Percentiles rank a stretch among this genome's conserved stretches.
Evolutionary conservation across 2,797 vertebrate species (phyloP).

Genomic region (Stomatorhinus walkeri): DNA sequence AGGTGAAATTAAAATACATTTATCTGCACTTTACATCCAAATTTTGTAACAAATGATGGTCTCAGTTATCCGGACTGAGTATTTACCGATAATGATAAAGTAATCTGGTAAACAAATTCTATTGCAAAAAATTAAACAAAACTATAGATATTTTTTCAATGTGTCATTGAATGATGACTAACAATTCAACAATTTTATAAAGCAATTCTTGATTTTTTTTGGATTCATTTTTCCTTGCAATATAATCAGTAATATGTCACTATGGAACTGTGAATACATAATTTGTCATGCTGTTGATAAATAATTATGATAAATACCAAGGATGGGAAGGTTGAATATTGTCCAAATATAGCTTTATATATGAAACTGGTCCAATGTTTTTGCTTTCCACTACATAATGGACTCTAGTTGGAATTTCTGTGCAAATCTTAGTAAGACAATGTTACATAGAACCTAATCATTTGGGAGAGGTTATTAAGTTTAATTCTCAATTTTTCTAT

Average conservation of each 20-base stretch:
- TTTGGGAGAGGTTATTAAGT: background rate
- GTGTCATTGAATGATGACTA: background rate
- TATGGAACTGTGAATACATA: background rate
- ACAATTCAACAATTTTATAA: background rate
- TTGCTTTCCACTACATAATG: background rate
- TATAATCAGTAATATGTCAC: background rate
- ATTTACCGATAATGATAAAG: background rate
- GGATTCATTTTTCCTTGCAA: background rate
- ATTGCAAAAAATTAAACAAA: background rate
- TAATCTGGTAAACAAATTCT: background rate
- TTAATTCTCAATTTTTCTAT: background rate
- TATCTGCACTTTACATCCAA: background rate
- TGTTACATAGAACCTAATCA: background rate
- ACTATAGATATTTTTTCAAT: background rate
- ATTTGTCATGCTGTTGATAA: background rate
- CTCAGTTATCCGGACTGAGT: background rate
- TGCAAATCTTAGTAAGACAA: background rate
- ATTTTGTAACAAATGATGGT: background rate
- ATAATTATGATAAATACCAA: background rate
- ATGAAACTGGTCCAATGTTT: background rate
- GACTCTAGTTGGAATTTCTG: background rate
- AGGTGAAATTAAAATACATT: background rate
- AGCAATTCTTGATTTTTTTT: background rate
- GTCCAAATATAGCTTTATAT: background rate
- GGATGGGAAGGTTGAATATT: background rate